A percentile compares a stretch with the other conserved stretches of the same genome.
Conservation (phyloP, 1,140 invertebrate species). For the Apis dorsata region DNA sequence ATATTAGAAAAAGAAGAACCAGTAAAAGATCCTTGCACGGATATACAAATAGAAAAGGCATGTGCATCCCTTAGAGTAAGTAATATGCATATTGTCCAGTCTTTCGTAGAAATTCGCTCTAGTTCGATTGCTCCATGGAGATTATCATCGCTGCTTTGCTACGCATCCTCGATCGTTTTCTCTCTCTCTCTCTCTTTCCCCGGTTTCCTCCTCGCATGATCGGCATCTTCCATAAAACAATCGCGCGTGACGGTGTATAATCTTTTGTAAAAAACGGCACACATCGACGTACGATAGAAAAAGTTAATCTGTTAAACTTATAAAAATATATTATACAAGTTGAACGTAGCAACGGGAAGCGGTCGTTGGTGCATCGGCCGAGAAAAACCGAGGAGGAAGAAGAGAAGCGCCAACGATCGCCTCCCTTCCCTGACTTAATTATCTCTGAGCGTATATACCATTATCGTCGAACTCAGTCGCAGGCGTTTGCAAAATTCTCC, state of each 20-base stretch:
- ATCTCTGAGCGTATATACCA: background rate
- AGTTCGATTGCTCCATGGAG: slow-evolving; percentile 12
- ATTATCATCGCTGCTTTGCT: too few relatives aligned
- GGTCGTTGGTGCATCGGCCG: background rate
- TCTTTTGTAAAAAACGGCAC: slow-evolving; percentile 8
- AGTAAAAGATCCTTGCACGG: slow-evolving; percentile 33
- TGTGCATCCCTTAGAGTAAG: slow-evolving; percentile 33
- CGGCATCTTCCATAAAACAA: background rate
- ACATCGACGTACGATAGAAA: slow-evolving; percentile 29
- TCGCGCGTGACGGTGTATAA: background rate
- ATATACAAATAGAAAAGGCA: slow-evolving; percentile 35
- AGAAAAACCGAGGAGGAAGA: too few relatives aligned
- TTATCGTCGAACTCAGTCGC: background rate
- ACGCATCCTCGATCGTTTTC: background rate
- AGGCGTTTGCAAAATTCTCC: slow-evolving; percentile 4
- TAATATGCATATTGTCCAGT: slow-evolving; percentile 57
- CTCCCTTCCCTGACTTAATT: background rate
- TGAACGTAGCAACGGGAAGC: slow-evolving; percentile 7
- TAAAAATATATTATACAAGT: slow-evolving; percentile 64
- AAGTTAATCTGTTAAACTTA: slow-evolving; percentile 47
- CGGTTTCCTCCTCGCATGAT: background rate
- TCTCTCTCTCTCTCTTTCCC: too few relatives aligned
- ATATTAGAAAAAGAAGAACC: background rate
- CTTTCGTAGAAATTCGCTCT: slow-evolving; percentile 39
- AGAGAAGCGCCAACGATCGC: background rate